Base-by-base conservation (phyloP, 2,888 invertebrate genomes). In the Lumbricus terrestris region DNA sequence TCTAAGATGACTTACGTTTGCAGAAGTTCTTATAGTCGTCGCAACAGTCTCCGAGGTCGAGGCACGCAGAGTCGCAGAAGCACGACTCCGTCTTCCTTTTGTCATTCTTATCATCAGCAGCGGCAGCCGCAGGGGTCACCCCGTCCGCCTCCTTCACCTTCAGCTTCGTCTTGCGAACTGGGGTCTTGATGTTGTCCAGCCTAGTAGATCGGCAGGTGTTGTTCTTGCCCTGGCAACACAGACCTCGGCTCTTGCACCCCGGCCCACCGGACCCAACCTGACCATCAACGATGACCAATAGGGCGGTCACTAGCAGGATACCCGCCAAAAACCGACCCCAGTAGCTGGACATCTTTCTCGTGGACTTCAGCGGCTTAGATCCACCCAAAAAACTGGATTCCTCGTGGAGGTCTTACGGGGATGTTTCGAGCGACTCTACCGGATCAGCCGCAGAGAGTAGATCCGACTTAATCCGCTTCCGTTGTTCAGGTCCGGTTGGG, bases 201-300 rank as follows among this genome's bases (percentile, higher is more conserved):
- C 34, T 47, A 33, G 34, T 69, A 23, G 89, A 47, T 20, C 90
- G 35, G 82, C 92, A 92, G 18, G 88, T 91, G 90, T 92, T 91
- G 90, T 92, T 89, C 89, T 91, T 92, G 6, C 91, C 91, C 90
- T 91, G 89, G 42, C 92, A 92, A 38, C 92, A 92, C 35, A 91
- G 29, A 35, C 88, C 88, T n/a, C 89, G 42, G 16, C 33, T 82
- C 47, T 89, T 90, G 47, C 91, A 91, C 47, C 91, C 90, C 0
- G 33, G 6, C 13, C 90, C 47, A 11, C 38, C 42, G n/a, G 42
- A 33, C 33, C 20, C 40, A n/a, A 18, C 29, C 69, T 69, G 69
- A 23, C 47, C 37, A n/a, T 18, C 34, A 13, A 34, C 38, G 88
- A 88, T 35, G 88, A 88, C 40, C 88, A 34, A 8, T 6, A 34